Base-by-base conservation (phyloP, 2,113 vertebrate species). In the Syngnathus floridae region DNA sequence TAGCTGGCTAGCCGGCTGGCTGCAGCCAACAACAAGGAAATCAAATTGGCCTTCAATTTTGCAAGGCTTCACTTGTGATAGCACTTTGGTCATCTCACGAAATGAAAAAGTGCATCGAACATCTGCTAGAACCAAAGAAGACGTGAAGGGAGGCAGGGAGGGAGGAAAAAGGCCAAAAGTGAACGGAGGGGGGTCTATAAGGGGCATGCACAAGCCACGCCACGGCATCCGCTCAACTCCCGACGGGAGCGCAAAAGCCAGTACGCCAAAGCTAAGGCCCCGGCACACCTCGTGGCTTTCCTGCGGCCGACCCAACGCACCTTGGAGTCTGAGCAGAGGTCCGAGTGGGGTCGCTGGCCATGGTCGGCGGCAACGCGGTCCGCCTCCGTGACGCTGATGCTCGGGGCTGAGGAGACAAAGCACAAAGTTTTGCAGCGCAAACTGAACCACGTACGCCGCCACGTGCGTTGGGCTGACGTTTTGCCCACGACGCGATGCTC, bases 351-450 rank as follows among this genome's bases (percentile, higher is more conserved):
- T 12, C 89, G 86, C 0, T 69, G 86, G 14, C 89, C 88, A 0
- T 90, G 90, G 80, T 88, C 88, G 31, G 80, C 73, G 0, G 70
- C 58, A 66, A 79, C 80, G 38, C 77, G 74, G 88, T 87, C 43
- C 66, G 82, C 89, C 72, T 95, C 94, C 13, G 90, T 88, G 71
- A 92, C 88, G 70, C 81, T 89, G 77, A 94, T 91, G 80, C 90
- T 58, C 0, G 92, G 92, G 81, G 93, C 95, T 98, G 62, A 13
- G 35, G 12, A 64, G 36, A 67, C 58, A 71, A 71, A 3, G 73
- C 2, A 57, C 11, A 31, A 31, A 31, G 26, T 41, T 41, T 41
- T 41, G 6, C 38, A 40, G 51, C 1, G 10, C 74, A 31, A 31
- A 31, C 26, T 31, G 26, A 31, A 3, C 26, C 26, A 31, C 26